Percentiles rank a stretch among this genome's conserved stretches.
phyloP scores from a whole-genome alignment of 2,113 vertebrate genomes.

The Stomatorhinus ivindoensis region DNA sequence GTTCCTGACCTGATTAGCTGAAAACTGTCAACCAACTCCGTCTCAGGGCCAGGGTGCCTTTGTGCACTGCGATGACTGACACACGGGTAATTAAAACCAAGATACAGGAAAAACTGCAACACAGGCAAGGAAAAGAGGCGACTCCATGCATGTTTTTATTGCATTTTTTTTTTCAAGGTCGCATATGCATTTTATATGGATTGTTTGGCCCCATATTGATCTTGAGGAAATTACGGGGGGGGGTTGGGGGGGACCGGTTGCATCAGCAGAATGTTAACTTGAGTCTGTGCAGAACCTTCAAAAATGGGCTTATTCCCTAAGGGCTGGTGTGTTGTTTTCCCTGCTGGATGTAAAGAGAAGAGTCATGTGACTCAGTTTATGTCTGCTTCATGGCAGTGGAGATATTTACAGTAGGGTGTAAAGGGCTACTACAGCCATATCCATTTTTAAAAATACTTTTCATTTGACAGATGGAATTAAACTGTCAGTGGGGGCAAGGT shows the following conservation, averaged over 20 bases:
- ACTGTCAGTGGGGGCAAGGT: background rate
- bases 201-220: background rate
- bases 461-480: background rate
- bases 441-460: background rate
- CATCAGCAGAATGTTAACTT: slow-evolving; percentile 2
- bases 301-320: background rate
- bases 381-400: background rate
- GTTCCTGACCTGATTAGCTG: background rate
- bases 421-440: background rate
- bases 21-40: background rate
- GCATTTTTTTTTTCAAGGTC: background rate
- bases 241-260: background rate
- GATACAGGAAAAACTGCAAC: background rate
- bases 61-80: slow-evolving; percentile 1
- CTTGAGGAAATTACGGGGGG: background rate
- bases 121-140: background rate
- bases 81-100: background rate
- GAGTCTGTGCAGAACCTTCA: background rate
- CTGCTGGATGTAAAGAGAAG: background rate
- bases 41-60: background rate
- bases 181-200: background rate
- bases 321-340: background rate
- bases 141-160: background rate
- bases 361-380: background rate
- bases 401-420: background rate